phyloP scores from a whole-genome alignment of 2,113 vertebrate species.

The Clinocottus analis region DNA sequence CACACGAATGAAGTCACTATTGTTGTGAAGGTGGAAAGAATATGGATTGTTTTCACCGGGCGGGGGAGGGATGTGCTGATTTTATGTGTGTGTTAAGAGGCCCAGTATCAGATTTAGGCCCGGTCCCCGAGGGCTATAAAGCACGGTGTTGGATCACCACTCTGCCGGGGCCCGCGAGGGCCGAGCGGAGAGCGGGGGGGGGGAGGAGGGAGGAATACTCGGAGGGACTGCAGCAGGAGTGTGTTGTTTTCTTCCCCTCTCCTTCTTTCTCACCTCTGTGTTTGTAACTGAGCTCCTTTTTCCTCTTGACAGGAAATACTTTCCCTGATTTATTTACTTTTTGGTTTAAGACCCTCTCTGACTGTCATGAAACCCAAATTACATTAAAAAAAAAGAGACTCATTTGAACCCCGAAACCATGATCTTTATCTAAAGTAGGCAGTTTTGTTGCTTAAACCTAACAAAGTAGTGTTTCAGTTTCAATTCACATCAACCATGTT shows the following conservation, averaged over 20 bases:
- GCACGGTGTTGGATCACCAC: constrained; percentile 44
- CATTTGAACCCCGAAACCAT: background rate
- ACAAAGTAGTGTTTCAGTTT: too few species aligned
- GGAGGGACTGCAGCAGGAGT: background rate
- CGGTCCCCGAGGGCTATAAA: constrained; percentile 54
- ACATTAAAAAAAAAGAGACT: background rate
- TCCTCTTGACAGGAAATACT: background rate
- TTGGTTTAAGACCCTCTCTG: background rate
- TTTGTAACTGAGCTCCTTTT: background rate
- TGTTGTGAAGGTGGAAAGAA: constrained; percentile 39
- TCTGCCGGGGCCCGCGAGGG: constrained; percentile 40
- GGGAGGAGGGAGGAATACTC: constrained; percentile 13
- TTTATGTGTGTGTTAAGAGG: constrained; percentile 63
- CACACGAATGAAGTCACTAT: constrained; percentile 14
- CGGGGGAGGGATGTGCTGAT: constrained; percentile 48
- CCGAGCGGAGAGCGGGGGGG: background rate
- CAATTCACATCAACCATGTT: background rate
- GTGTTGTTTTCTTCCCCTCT: background rate
- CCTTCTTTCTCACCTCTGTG: constrained; percentile 3
- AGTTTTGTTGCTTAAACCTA: background rate
- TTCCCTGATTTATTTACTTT: background rate
- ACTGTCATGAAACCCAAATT: background rate
- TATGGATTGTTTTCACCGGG: constrained; percentile 22
- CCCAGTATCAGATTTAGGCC: constrained; percentile 57
- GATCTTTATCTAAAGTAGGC: background rate